Conservation (phyloP, 2,797 vertebrate species). For the Oreochromis grahami region DNA sequence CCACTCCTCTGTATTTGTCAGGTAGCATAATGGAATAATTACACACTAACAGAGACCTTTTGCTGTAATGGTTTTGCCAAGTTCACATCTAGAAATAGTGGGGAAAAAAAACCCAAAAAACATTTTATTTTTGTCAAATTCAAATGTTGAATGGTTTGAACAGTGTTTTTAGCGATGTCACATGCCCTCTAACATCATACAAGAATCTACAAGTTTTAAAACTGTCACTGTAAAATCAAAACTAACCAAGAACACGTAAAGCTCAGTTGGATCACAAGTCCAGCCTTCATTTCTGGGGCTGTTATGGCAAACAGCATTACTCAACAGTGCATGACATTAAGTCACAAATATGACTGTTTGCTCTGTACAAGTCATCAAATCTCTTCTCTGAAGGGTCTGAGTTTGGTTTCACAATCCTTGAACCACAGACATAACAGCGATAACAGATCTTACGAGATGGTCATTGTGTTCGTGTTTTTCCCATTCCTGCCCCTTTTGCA, state of each 20-base stretch:
- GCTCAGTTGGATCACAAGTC: background rate
- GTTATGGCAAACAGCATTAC: background rate
- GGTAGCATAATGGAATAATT: background rate
- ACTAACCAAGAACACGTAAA: background rate
- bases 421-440: slow-evolving; percentile 5
- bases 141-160: background rate
- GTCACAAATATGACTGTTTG: background rate
- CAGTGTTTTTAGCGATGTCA: background rate
- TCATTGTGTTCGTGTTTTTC: slow-evolving; percentile 34
- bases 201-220: background rate
- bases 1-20: background rate
- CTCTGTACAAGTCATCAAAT: background rate
- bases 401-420: background rate
- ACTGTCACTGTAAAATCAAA: background rate
- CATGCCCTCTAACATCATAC: background rate
- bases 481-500: background rate
- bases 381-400: background rate
- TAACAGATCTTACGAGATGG: background rate
- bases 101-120: background rate
- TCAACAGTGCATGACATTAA: background rate
- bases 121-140: background rate
- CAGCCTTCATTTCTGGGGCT: background rate
- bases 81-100: background rate
- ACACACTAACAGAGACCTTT: background rate
- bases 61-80: background rate